phyloP scores from a whole-genome alignment of 23 tunicate genomes.

The Halocynthia roretzi region DNA sequence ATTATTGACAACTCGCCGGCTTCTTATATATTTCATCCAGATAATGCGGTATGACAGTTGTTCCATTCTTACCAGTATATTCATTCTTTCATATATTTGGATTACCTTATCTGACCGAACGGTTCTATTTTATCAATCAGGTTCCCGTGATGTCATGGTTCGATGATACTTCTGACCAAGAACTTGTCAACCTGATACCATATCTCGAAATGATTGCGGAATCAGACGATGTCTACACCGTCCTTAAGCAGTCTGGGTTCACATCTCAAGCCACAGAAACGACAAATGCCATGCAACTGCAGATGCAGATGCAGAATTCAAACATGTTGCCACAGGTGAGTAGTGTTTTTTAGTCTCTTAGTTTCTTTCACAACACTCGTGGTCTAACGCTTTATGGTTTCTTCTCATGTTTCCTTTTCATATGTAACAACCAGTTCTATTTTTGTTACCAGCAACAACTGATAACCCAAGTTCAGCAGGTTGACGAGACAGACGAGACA shows the following conservation, averaged over 20 bases:
- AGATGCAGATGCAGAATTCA: conserved; percentile 13
- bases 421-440: no score
- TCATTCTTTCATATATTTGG: no score
- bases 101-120: no score
- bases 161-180: conserved; percentile 84
- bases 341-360: no score
- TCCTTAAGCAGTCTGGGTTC: conserved; percentile 72
- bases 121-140: conserved; percentile 8
- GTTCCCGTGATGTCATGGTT: conserved; percentile 98
- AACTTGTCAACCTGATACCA: conserved; percentile 76
- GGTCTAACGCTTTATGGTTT: no score
- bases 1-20: conserved; percentile 99
- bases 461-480: conserved; percentile 20
- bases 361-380: no score
- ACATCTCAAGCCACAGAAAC: conserved; percentile 76
- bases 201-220: conserved; percentile 78
- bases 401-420: no score
- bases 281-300: conserved; percentile 54
- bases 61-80: not conserved
- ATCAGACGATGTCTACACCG: conserved; percentile 81
- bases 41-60: conserved; percentile 81
- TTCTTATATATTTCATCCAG: conserved; percentile 93
- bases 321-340: conserved; percentile 9
- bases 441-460: not conserved
- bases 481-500: conserved; percentile 15